A percentile compares a stretch with the other conserved stretches of the same genome.
Evolutionary conservation across 92 coral and sea anemone genomes (phyloP).

Genomic region (Epizoanthus fatuus): DNA sequence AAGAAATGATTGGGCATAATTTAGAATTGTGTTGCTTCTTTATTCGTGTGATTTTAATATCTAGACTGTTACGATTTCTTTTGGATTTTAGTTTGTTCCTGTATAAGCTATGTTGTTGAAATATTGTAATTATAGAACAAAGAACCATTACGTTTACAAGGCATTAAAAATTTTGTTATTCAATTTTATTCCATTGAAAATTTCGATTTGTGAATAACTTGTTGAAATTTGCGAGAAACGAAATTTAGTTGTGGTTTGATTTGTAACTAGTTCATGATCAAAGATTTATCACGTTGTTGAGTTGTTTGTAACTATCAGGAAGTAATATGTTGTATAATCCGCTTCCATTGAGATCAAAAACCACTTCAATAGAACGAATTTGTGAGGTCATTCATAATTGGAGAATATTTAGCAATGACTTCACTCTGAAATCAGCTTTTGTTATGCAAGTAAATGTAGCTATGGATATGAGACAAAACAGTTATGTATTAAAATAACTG

Average conservation of each 20-base stretch:
- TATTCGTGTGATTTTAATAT: background rate
- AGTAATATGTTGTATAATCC: background rate
- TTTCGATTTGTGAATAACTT: background rate
- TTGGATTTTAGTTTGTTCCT: slow-evolving; percentile 4
- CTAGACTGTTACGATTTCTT: background rate
- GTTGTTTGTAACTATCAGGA: slow-evolving; percentile 9
- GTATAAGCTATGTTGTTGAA: background rate
- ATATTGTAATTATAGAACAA: background rate
- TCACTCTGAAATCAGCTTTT: background rate
- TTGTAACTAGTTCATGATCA: background rate
- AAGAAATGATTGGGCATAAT: slow-evolving; percentile 31
- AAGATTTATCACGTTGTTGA: background rate
- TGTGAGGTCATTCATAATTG: slow-evolving; percentile 9
- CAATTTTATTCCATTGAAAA: slow-evolving; percentile 4
- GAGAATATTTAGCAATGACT: slow-evolving; percentile 18
- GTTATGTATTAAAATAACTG: background rate
- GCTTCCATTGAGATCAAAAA: slow-evolving; percentile 10
- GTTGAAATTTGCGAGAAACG: background rate
- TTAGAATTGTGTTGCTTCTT: background rate
- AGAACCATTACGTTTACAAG: background rate
- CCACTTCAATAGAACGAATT: slow-evolving; percentile 1
- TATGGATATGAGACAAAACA: slow-evolving; percentile 26
- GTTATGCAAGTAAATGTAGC: background rate
- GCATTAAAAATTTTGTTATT: background rate
- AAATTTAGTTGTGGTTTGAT: background rate